phyloP scores from a whole-genome alignment of 1,140 invertebrate species.

The Papilio aristodemus region DNA sequence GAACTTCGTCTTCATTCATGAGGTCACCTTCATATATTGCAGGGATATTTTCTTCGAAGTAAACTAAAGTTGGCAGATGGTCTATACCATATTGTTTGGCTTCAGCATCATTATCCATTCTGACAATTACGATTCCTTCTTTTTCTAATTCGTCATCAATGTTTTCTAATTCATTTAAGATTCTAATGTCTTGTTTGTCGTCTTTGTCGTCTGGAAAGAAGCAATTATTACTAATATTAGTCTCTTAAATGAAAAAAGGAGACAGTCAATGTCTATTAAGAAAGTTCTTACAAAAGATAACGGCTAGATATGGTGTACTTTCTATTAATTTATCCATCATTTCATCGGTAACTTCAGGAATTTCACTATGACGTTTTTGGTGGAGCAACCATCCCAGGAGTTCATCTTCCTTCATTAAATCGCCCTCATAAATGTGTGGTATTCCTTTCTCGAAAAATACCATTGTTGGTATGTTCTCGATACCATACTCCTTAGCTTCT shows the following conservation, averaged over 20 bases:
- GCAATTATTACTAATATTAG: neutral
- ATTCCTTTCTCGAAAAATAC: conserved; percentile 94
- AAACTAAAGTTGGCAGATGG: conserved; percentile 92
- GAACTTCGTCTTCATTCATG: conserved; percentile 94
- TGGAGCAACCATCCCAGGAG: conserved; percentile 93
- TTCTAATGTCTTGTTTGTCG: conserved; percentile 92
- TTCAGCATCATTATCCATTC: conserved; percentile 92
- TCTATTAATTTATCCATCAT: conserved; percentile 96
- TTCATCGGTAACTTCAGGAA: conserved; percentile 95
- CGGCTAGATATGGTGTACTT: conserved; percentile 88
- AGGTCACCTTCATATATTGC: conserved; percentile 95
- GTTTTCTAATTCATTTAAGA: conserved; percentile 94
- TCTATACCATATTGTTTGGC: conserved; percentile 95
- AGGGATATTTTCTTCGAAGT: conserved; percentile 96
- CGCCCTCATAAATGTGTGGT: conserved; percentile 94
- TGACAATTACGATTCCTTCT: conserved; percentile 93
- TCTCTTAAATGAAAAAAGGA: neutral
- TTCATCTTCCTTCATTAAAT: conserved; percentile 95
- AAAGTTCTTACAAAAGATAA: conserved; percentile 89
- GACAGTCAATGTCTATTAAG: conserved; percentile 40
- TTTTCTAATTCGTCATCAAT: conserved; percentile 96
- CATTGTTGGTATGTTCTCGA: conserved; percentile 89
- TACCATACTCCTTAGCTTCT: conserved; percentile 94
- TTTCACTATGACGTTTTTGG: conserved; percentile 94
- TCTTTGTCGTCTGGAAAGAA: conserved; percentile 90